Evolutionary conservation across 2,888 invertebrate genomes (phyloP).

Genomic region (Drosophila bunnanda): DNA sequence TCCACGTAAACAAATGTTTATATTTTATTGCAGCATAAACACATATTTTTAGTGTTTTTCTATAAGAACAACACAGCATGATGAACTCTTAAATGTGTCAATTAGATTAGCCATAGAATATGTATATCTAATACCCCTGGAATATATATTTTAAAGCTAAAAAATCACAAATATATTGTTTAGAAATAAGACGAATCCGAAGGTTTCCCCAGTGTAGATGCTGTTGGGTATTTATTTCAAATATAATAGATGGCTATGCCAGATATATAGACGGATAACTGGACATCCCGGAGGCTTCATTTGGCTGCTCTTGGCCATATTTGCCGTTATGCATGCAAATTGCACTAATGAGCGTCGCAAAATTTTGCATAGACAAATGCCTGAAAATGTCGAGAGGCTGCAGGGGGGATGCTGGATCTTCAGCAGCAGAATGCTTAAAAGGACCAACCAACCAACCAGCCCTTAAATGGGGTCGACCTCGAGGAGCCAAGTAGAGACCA

Average conservation of each 20-base stretch:
- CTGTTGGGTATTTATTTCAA: constrained; percentile 62
- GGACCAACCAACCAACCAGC: constrained; percentile 9
- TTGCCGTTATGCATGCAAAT: constrained; percentile 79
- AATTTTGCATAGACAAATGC: constrained; percentile 76
- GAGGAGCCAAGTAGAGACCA: constrained; percentile 25
- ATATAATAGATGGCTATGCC: constrained; percentile 49
- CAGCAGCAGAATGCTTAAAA: constrained; percentile 35
- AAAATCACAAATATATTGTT: neutral
- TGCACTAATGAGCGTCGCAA: constrained; percentile 76
- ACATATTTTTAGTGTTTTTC: neutral
- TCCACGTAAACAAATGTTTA: neutral
- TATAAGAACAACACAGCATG: neutral
- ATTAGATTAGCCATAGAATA: neutral
- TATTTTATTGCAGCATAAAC: neutral
- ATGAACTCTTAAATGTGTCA: neutral
- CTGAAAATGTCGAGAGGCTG: constrained; percentile 22
- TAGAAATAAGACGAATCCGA: neutral
- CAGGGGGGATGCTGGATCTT: neutral
- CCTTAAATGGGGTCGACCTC: constrained; percentile 53
- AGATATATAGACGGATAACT: constrained; percentile 33
- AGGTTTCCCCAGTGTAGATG: constrained; percentile 15
- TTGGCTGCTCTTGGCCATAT: constrained; percentile 57
- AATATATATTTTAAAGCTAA: neutral
- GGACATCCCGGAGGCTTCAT: constrained; percentile 54
- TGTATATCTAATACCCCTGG: neutral